Evolutionary conservation across 2,888 invertebrate genomes (phyloP), one percentile per base, ranked within the genome.

Genomic region (Hirtodrosophila duncani): DNA sequence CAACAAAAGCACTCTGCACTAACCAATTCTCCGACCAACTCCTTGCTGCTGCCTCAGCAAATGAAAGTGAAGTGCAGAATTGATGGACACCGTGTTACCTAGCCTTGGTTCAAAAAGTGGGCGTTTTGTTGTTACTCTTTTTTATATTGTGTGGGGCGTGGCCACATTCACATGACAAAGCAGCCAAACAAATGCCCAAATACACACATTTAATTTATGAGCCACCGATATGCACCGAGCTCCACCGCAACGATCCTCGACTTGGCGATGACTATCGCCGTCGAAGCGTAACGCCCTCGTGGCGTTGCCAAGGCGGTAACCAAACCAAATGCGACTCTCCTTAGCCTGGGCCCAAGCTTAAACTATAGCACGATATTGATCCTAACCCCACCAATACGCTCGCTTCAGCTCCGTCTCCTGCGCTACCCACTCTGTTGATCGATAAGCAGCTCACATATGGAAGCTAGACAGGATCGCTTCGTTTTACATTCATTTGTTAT

Each of bases 1-100:
- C 37, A 61, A 52, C 42, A 10, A 41, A 27, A 10, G 14, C 9
- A 5, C n/a, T 13, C 6, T 5, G 31, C 21, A 16, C 10, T 26
- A 2, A 5, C 8, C 52, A n/a, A n/a, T 42, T 34, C 34, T 30
- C 26, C 34, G 18, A 41, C 16, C 39, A 9, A 53, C n/a, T n/a
- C n/a, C n/a, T n/a, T n/a, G n/a, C n/a, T n/a, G 30, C 36, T 30
- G 10, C 33, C 30, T 13, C 42, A 52, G 42, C 55, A 62, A 79
- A 81, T 64, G 81, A 82, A 82, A 82, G 84, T 82, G 74, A 82
- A 81, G 83, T 83, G 81, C 82, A 69, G 84, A 82, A 82, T 82
- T 82, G 81, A 83, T 67, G 67, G 81, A 83, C 83, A 69, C 55
- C 44, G 61, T 59, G 61, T 59, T 49, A 63, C 51, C 63, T 42